These are phyloP conservation scores for Australoheros facetus DNA, from an alignment of 2,797 vertebrate species.

Conservation along the genomic window DNA sequence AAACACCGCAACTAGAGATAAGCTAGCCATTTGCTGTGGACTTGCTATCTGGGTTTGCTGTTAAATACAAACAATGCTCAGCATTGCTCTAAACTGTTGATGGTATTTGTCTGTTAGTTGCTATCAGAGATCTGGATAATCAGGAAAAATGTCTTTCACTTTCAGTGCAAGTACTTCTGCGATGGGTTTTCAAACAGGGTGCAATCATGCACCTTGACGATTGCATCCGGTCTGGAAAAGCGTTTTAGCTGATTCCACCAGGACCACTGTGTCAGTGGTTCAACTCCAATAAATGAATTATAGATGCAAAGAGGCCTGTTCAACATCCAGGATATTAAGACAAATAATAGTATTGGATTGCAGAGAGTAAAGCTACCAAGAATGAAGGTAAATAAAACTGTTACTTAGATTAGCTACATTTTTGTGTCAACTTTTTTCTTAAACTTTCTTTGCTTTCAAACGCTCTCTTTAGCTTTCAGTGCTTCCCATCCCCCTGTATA, in stretches of 20 bases:
- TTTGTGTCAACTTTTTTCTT: background rate
- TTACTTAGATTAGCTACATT: background rate
- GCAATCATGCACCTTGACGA: slow-evolving; percentile 16
- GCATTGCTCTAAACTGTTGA: background rate
- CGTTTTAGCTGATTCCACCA: slow-evolving; percentile 43
- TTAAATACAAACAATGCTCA: slow-evolving; percentile 17
- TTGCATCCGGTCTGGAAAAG: slow-evolving; percentile 48
- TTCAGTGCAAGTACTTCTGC: slow-evolving; percentile 20
- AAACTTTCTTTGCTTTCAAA: background rate
- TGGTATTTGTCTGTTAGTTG: slow-evolving; percentile 10
- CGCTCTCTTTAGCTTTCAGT: background rate
- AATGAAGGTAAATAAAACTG: slow-evolving; percentile 14
- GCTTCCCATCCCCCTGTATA: background rate
- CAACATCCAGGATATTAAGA: slow-evolving; percentile 34
- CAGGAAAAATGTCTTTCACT: slow-evolving; percentile 28
- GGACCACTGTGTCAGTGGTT: slow-evolving; percentile 32
- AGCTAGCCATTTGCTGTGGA: slow-evolving; percentile 44
- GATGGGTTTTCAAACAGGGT: slow-evolving; percentile 32
- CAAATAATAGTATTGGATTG: slow-evolving; percentile 36
- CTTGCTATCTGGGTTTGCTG: slow-evolving; percentile 15
- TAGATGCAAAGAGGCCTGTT: slow-evolving; percentile 48
- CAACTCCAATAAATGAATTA: slow-evolving; percentile 61
- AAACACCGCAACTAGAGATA: slow-evolving; percentile 71
- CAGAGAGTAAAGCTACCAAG: slow-evolving; percentile 25
- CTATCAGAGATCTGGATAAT: slow-evolving; percentile 13